A percentile compares a stretch with the other conserved stretches of the same genome.
Evolutionary conservation across 2,888 invertebrate species (phyloP).

Genomic region (Diarsia rubi): DNA sequence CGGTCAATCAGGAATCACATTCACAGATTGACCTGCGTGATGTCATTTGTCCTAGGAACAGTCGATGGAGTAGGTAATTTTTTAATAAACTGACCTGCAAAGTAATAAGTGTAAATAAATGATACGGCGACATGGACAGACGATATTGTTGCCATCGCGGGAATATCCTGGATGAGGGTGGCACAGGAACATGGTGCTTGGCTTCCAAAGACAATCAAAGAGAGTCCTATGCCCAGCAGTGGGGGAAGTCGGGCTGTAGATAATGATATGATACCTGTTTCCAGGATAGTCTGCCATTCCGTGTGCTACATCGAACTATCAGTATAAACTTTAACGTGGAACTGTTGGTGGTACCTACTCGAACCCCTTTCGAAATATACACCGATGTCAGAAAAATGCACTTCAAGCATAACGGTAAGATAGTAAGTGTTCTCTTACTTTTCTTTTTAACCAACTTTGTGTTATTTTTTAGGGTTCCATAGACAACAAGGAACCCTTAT

Average conservation of each 20-base stretch:
- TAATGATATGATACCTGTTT: slow-evolving; percentile 52
- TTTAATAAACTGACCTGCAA: background rate
- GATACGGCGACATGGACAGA: too few relatives aligned
- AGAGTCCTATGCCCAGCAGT: too few relatives aligned
- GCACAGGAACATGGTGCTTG: too few relatives aligned
- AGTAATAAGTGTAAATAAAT: background rate
- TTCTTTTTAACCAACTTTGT: background rate
- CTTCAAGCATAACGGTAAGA: slow-evolving; percentile 61
- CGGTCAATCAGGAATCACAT: too few relatives aligned
- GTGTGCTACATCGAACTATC: slow-evolving; percentile 70
- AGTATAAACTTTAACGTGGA: slow-evolving; percentile 73
- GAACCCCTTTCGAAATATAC: slow-evolving; percentile 69
- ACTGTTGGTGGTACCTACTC: slow-evolving; percentile 66
- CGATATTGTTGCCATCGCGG: too few relatives aligned
- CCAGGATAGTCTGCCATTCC: slow-evolving; percentile 73
- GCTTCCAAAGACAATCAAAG: background rate
- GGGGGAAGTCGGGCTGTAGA: background rate
- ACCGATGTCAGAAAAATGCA: slow-evolving; percentile 73
- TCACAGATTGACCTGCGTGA: too few relatives aligned
- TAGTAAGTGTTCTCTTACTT: slow-evolving; percentile 62
- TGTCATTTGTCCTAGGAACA: background rate
- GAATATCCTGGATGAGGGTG: too few relatives aligned
- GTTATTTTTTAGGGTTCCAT: too few relatives aligned
- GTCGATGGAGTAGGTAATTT: background rate
- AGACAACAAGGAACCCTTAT: too few relatives aligned